These are phyloP conservation scores for Ridgeia piscesae DNA, from an alignment of 1,140 invertebrate species.

Conservation along the genomic window DNA sequence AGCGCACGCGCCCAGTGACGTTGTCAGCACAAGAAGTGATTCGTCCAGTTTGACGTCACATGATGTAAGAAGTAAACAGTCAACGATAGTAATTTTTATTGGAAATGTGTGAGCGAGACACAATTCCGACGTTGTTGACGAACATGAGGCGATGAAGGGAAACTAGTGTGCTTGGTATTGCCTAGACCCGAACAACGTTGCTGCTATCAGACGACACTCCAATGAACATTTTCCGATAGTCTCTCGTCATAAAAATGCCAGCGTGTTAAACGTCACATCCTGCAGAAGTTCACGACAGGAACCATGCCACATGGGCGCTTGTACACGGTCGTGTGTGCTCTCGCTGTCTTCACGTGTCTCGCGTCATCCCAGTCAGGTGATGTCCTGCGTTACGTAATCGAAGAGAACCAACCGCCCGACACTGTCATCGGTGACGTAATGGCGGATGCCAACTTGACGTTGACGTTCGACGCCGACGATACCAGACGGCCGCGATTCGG, in stretches of 20 bases:
- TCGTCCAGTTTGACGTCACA: not conserved
- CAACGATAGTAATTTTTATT: not conserved
- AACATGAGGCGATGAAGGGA: not conserved
- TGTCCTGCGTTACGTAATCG: not conserved
- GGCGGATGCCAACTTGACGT: not conserved
- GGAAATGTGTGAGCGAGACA: too few relatives aligned
- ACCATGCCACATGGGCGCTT: not conserved
- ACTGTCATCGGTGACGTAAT: not conserved
- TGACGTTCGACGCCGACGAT: not conserved
- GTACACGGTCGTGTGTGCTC: not conserved
- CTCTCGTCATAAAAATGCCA: not conserved
- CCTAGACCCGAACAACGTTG: not conserved
- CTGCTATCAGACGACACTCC: not conserved
- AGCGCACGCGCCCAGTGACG: not conserved
- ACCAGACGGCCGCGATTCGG: not conserved
- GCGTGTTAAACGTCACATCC: not conserved
- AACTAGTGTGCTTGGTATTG: not conserved
- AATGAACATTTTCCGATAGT: not conserved
- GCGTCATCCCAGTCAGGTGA: not conserved
- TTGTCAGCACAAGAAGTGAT: not conserved
- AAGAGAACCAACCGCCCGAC: not conserved
- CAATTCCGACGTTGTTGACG: not conserved
- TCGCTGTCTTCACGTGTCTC: not conserved
- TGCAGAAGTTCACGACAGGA: not conserved
- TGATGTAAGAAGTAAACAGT: not conserved